phyloP scores from a whole-genome alignment of 2,797 vertebrate species.

The Valencia hispanica region DNA sequence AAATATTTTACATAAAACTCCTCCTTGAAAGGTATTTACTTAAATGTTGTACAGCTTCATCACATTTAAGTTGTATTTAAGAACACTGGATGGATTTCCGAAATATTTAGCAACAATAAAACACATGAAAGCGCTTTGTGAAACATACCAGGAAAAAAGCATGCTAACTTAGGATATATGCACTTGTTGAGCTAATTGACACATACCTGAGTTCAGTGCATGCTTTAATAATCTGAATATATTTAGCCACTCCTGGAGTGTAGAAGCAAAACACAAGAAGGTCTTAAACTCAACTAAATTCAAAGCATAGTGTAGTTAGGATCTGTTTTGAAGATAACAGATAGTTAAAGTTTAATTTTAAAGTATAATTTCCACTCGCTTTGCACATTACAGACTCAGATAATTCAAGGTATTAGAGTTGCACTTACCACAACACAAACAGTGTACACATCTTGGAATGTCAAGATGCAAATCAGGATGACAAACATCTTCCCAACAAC shows the following conservation, averaged over 20 bases:
- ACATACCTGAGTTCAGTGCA: background rate
- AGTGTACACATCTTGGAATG: conserved; percentile 49
- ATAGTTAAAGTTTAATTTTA: background rate
- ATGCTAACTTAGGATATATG: background rate
- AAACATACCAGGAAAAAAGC: background rate
- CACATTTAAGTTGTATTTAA: no score
- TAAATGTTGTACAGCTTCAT: background rate
- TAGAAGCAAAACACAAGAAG: background rate
- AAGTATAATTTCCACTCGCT: background rate
- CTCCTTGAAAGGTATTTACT: background rate
- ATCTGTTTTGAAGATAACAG: background rate
- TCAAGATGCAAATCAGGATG: conserved; percentile 50
- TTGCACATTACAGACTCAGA: background rate
- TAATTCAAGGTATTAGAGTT: background rate
- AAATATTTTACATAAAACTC: no score
- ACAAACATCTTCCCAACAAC: conserved; percentile 61
- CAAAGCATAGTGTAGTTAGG: background rate
- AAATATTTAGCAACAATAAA: no score
- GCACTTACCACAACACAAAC: conserved; percentile 63
- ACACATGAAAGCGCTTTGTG: no score
- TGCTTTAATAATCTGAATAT: background rate
- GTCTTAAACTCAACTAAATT: background rate
- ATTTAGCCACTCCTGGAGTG: background rate
- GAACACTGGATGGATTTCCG: no score
- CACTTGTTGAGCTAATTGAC: background rate